Evolutionary conservation across 2,797 vertebrate genomes (phyloP), one percentile per base, ranked within the genome.

Genomic region (Huso huso): DNA sequence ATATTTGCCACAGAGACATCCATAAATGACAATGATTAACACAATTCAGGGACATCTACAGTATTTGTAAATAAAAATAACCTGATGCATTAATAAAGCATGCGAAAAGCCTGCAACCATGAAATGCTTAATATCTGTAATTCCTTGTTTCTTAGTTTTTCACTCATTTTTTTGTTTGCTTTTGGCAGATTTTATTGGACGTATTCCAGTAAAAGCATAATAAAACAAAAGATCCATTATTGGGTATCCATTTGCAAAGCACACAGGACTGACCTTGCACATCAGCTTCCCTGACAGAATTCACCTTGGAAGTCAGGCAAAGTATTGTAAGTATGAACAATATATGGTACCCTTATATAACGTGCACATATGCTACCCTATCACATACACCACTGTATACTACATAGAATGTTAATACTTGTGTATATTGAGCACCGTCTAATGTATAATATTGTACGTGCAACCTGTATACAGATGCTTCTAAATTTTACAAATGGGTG

Each of bases 1-100:
- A 18, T 18, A 18, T 18, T 18, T 18, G 18, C 18, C 18, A 18
- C 15, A 18, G 18, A 18, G 18, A 1, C 18, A 18, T 18, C 18
- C 68, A 7, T 64, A 72, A 80, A 82, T 79, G 71, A 85, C 64
- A 81, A 68, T 23, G 65, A 66, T 77, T 74, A 80, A 81, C 81
- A 69, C 63, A 68, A 76, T 74, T 74, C 69, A 71, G 64, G 62
- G 49, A 59, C 65, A 62, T 71, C 70, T 68, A 75, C 74, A 75
- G 65, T 52, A 71, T 66, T 37, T 49, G 55, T 52, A 70, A 77
- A 18, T 49, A 52, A 58, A 70, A 77, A 77, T 75, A 72, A 74
- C 66, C 59, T 15, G 59, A n/a, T 0, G 12, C 64, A 75, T 76
- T 63, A 77, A 78, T 76, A 78, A 77, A 80, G 77, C 68, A 78